Conservation (phyloP, 2,113 vertebrate genomes). For the Lamprotornis superbus region DNA sequence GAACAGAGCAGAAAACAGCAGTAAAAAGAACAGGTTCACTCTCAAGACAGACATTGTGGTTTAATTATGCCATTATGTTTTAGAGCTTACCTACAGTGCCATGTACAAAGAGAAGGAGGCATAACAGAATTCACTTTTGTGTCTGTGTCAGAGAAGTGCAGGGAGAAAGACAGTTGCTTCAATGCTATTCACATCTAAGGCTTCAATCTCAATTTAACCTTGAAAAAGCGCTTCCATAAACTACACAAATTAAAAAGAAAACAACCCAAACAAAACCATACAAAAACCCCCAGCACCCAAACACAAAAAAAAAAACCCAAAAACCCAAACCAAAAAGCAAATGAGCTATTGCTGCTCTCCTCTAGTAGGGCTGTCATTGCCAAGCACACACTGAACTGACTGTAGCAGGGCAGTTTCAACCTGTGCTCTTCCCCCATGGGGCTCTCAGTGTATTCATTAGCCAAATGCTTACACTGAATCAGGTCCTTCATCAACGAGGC, state of each 20-base stretch:
- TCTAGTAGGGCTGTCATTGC: not conserved
- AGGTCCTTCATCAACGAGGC: not conserved
- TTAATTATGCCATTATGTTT: slow-evolving; percentile 25
- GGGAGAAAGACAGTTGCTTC: not conserved
- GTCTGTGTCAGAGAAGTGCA: slow-evolving; percentile 1
- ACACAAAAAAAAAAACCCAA: not conserved
- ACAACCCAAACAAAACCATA: not conserved
- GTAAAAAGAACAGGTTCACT: slow-evolving; percentile 31
- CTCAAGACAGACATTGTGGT: not conserved
- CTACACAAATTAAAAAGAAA: not conserved
- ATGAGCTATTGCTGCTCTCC: not conserved
- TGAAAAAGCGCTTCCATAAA: not conserved
- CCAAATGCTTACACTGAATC: not conserved
- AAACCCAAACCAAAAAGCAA: not conserved
- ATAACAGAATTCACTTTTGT: slow-evolving; percentile 40
- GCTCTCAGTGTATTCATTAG: not conserved
- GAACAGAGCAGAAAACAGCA: slow-evolving; percentile 28
- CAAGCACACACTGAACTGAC: not conserved
- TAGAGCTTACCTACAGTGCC: not conserved
- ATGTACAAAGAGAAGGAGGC: slow-evolving; percentile 4
- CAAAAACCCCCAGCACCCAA: not conserved
- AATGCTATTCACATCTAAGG: not conserved
- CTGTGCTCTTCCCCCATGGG: not conserved
- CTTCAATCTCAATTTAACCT: slow-evolving; percentile 6
- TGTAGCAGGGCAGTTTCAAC: not conserved